These are phyloP conservation scores for Heliconius melpomene DNA, from an alignment of 1,140 invertebrate genomes.

Conservation along the genomic window DNA sequence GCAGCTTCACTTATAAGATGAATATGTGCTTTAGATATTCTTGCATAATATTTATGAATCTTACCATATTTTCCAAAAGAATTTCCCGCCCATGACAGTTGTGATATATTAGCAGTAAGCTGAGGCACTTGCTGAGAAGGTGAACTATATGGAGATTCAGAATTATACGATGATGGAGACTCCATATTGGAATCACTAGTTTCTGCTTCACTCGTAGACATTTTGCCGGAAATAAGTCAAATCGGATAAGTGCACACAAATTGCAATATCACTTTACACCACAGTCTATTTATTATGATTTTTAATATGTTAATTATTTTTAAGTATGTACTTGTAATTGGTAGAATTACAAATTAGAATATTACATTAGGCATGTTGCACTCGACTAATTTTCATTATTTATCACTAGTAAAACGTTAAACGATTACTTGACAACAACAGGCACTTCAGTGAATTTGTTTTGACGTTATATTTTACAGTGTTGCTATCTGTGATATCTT, in stretches of 20 bases:
- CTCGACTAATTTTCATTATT: background rate
- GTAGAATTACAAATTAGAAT: background rate
- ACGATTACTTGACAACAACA: background rate
- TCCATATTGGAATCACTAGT: slow-evolving; percentile 59
- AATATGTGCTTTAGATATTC: background rate
- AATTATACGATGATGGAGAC: slow-evolving; percentile 53
- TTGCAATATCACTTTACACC: background rate
- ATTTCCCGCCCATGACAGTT: slow-evolving; percentile 46
- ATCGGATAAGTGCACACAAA: background rate
- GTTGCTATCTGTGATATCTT: background rate
- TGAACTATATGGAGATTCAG: slow-evolving; percentile 62
- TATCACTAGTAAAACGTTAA: background rate
- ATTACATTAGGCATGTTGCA: background rate
- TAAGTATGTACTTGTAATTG: background rate
- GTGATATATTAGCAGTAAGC: slow-evolving; percentile 55
- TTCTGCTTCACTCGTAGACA: slow-evolving; percentile 27
- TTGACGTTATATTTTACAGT: background rate
- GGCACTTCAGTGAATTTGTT: background rate
- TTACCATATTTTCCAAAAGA: background rate
- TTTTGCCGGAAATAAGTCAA: slow-evolving; percentile 11
- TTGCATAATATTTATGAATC: background rate
- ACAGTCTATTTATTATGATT: background rate
- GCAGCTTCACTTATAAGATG: too few relatives aligned
- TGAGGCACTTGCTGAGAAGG: slow-evolving; percentile 67
- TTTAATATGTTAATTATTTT: background rate